Base-by-base conservation (phyloP, 35 echinoderm and acorn worm genomes). In the Heliocidaris erythrogramma region DNA sequence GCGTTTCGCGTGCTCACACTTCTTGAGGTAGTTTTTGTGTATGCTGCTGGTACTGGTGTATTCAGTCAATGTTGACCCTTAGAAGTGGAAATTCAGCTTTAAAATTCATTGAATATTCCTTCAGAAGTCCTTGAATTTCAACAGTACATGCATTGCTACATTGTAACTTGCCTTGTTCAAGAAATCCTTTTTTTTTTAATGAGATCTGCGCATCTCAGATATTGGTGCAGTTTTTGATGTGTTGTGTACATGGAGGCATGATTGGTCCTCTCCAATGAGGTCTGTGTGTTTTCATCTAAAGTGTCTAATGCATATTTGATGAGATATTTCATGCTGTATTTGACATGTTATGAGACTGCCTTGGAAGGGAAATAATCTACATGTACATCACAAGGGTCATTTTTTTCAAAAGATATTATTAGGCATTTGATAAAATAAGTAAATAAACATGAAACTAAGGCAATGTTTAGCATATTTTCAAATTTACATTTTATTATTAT, bases 271-370 rank as follows among this genome's bases (percentile, higher is more conserved):
- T 86, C 31, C 31, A 21, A 30, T 91, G 31, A 27, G 89, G 31
- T 35, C 32, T 24, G 31, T 5, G 31, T 14, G 48, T 91, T 91
- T 30, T 91, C 89, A 91, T 91, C 89, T 91, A 91, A 91, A 91
- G 89, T 91, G 88, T 31, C 88, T 91, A 10, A 91, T 91, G 32
- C 89, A 91, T 91, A 91, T 91, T 91, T 91, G 89, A 91, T 91
- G 32, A 91, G 31, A 91, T 49, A 91, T 91, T 91, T 91, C 89
- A 91, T 49, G 48, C 27, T 1, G 48, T 91, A 91, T 32, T 48
- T 6, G 89, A 21, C 48, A 47, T 48, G 89, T 4, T 47, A 56
- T 56, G 52, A 56, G 52, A 56, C 52, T 56, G 52, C 7, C 52
- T 56, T 56, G 52, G 11, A 56, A 2, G 52, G 52, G 52, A 14